Conservation (phyloP, 2,888 invertebrate species). For the Xestia rhomboidea region DNA sequence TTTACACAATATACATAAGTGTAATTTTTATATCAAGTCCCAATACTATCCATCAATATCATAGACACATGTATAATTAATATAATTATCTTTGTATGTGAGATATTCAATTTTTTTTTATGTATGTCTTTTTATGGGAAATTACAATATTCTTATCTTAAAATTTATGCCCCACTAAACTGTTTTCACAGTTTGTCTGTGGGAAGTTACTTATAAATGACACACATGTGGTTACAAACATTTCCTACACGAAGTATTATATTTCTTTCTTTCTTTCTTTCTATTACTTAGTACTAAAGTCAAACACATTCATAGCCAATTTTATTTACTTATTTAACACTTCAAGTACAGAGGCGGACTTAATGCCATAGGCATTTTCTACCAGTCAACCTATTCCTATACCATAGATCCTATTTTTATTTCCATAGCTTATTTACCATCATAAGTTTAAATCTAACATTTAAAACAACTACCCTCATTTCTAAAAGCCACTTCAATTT, state of each 20-base stretch:
- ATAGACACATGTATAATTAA: background rate
- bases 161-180: background rate
- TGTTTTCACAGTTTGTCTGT: background rate
- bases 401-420: background rate
- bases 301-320: slow-evolving; percentile 10
- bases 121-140: background rate
- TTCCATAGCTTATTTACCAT: background rate
- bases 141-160: background rate
- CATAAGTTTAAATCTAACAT: background rate
- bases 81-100: background rate
- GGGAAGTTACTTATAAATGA: background rate
- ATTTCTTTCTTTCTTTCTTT: too few relatives aligned
- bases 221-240: too few relatives aligned
- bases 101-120: background rate
- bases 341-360: too few relatives aligned
- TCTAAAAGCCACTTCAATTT: slow-evolving; percentile 10
- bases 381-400: too few relatives aligned
- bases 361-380: too few relatives aligned
- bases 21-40: slow-evolving; percentile 10
- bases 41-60: background rate
- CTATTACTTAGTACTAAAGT: background rate
- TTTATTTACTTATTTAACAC: background rate
- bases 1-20: background rate
- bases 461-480: background rate
- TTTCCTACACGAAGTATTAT: background rate